Conservation (phyloP, 2,797 vertebrate species). For the Australoheros facetus region DNA sequence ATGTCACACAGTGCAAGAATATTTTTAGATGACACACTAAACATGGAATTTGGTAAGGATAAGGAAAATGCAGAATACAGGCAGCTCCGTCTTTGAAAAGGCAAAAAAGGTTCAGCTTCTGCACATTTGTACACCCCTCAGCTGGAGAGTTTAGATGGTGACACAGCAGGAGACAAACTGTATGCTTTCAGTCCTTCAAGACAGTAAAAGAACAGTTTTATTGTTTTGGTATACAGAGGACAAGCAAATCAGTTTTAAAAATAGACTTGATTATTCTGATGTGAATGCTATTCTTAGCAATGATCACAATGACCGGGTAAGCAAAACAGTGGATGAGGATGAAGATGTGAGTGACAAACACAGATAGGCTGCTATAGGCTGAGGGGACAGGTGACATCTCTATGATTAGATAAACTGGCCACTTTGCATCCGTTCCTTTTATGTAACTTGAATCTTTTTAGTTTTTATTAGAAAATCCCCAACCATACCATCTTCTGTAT, state of each 20-base stretch:
- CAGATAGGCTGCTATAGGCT: constrained; percentile 71
- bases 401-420: not conserved
- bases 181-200: not conserved
- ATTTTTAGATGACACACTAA: not conserved
- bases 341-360: constrained; percentile 28
- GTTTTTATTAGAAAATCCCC: not conserved
- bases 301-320: not conserved
- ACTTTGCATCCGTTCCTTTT: not conserved
- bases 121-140: not conserved
- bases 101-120: not conserved
- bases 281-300: constrained; percentile 19
- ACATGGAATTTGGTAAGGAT: not conserved
- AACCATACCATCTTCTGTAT: too few relatives aligned
- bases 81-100: not conserved
- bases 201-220: too few relatives aligned
- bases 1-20: not conserved
- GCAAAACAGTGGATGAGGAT: constrained; percentile 10
- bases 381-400: constrained; percentile 76
- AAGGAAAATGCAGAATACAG: not conserved
- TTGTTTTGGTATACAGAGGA: not conserved
- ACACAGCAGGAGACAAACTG: not conserved
- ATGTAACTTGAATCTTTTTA: not conserved
- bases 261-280: not conserved
- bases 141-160: not conserved
- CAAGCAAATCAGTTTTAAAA: constrained; percentile 15